Evolutionary conservation across 2,113 vertebrate species (phyloP).

Genomic region (Tonatia bakeri): DNA sequence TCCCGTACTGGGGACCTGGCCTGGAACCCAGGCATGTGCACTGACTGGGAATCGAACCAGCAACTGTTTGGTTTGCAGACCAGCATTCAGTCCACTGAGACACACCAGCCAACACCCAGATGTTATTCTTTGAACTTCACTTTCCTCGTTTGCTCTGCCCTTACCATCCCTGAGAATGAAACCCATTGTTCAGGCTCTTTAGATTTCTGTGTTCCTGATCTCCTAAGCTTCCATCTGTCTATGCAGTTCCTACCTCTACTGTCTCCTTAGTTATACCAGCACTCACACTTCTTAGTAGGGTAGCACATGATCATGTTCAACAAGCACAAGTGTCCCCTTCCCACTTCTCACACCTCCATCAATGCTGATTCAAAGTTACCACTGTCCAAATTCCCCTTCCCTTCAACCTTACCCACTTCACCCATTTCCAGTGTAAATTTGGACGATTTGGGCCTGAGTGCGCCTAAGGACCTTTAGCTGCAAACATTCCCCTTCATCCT

Average conservation of each 20-base stretch:
- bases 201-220: neutral
- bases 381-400: neutral
- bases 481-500: neutral
- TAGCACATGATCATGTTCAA: neutral
- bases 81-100: too few species aligned
- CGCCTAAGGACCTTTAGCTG: neutral
- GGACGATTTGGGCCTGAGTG: neutral
- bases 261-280: neutral
- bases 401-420: neutral
- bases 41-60: too few species aligned
- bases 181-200: neutral
- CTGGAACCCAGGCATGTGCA: too few species aligned
- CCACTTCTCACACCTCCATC: neutral
- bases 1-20: too few species aligned
- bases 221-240: neutral
- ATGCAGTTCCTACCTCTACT: fast-evolving
- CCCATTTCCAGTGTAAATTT: neutral
- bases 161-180: neutral
- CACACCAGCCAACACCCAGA: neutral
- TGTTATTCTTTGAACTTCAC: neutral
- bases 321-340: neutral
- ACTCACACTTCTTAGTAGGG: neutral
- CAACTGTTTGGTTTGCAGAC: too few species aligned
- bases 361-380: neutral
- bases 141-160: neutral